Percentiles rank a stretch among this genome's conserved stretches.
phyloP scores from a whole-genome alignment of 2,113 vertebrate genomes.

The Hipposideros armiger region DNA sequence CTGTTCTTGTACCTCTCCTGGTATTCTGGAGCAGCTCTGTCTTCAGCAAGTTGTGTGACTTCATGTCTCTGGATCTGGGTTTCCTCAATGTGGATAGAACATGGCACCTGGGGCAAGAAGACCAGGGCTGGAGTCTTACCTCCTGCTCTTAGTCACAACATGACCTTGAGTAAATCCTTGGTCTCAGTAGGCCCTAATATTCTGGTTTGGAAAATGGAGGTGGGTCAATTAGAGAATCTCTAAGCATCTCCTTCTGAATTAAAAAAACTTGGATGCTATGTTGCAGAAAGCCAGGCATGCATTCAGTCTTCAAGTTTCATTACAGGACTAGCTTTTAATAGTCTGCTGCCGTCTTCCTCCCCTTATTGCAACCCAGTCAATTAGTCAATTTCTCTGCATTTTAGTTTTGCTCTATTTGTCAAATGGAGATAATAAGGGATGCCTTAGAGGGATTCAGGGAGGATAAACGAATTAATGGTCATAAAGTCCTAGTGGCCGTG shows the following conservation, averaged over 20 bases:
- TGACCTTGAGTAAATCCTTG: neutral
- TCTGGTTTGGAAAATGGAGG: slow-evolving; percentile 12
- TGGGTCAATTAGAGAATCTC: neutral
- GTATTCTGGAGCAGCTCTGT: neutral
- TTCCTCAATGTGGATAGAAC: neutral
- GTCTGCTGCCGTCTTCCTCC: neutral
- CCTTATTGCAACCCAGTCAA: slow-evolving; percentile 51
- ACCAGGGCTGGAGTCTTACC: neutral
- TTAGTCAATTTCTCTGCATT: slow-evolving; percentile 71
- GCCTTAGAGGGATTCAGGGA: slow-evolving; percentile 70
- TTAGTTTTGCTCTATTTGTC: slow-evolving; percentile 74
- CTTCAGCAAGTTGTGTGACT: neutral
- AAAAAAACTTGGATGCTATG: neutral
- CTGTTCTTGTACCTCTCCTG: neutral
- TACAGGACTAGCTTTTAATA: slow-evolving; percentile 39
- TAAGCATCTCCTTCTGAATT: neutral
- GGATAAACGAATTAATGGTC: slow-evolving; percentile 78
- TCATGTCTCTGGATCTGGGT: neutral
- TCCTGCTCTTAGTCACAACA: neutral
- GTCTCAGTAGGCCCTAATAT: neutral
- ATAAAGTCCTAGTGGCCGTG: slow-evolving; percentile 53
- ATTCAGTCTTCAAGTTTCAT: neutral
- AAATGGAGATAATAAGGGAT: slow-evolving; percentile 76
- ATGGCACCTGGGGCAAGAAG: neutral
- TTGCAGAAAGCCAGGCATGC: neutral